Evolutionary conservation across 2,797 vertebrate genomes (phyloP), one percentile per base, ranked within the genome.

Genomic region (Anableps anableps): DNA sequence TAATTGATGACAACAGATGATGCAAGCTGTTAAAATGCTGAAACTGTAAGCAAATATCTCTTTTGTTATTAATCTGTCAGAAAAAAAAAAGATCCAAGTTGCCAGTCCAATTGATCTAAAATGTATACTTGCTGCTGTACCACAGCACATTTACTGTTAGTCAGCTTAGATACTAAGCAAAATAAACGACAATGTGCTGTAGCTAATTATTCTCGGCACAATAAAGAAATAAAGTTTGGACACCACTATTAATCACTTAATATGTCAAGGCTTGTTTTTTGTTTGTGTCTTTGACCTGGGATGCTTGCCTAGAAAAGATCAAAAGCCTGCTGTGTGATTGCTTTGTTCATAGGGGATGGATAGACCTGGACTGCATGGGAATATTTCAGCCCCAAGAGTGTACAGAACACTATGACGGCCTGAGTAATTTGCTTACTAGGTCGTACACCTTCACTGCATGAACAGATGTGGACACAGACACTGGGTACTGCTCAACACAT

Each of bases 241-340:
- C 23, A 70, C 23, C 23, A 26, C 38, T n/a, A 4, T n/a, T 70
- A 41, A 14, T 43, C 38, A 6, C 26, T 68, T 70, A 6, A 43
- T 70, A 70, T 43, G 14, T 70, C 38, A n/a, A 70, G 2, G 1
- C 38, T n/a, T 26, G 1, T 41, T 41, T n/a, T 62, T 41, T 70
- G 10, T 13, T 70, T 43, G 29, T 55, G 41, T 80, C 29, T 80
- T 45, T 73, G 82, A 68, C 70, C 8, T 16, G 50, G 13, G 36
- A 17, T 36, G 23, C 53, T 88, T 76, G 76, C 68, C 51, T 50
- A 29, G 16, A 51, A 74, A 21, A 41, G 72, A 80, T 75, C 38
- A 87, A 88, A 89, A 81, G n/a, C 68, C 79, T 74, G 36, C 72
- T 78, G 85, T 83, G 77, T 45, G 31, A 74, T 66, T 10, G 41